These are phyloP conservation scores for Sylvia borin DNA, from an alignment of 2,797 vertebrate genomes.

Conservation along the genomic window DNA sequence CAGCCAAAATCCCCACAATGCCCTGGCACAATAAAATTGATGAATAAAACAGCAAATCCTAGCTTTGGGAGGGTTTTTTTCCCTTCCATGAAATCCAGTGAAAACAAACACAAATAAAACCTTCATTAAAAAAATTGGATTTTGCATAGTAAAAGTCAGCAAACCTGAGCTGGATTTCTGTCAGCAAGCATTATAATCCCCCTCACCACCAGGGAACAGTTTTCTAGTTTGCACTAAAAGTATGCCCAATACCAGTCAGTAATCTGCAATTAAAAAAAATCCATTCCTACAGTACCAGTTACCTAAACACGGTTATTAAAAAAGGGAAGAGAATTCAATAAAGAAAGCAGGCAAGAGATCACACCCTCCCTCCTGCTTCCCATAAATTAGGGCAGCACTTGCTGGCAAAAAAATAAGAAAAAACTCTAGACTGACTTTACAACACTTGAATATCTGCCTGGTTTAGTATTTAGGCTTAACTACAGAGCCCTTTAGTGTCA, in stretches of 20 bases:
- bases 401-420: conserved; percentile 11
- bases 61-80: neutral
- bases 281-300: neutral
- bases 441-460: conserved; percentile 38
- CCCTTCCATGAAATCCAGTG: neutral
- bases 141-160: neutral
- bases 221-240: conserved; percentile 10
- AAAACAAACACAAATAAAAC: conserved; percentile 32
- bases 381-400: neutral
- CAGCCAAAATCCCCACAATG: neutral
- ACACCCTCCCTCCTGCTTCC: neutral
- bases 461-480: conserved; percentile 55
- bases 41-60: neutral
- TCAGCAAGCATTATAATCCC: neutral
- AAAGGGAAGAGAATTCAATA: conserved; percentile 17
- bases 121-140: neutral
- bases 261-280: conserved; percentile 36
- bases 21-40: neutral
- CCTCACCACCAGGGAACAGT: neutral
- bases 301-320: neutral
- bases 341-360: neutral
- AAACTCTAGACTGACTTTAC: conserved; percentile 23
- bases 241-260: neutral
- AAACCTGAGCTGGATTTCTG: conserved; percentile 14
- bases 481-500: conserved; percentile 57